Percentiles rank a stretch among this genome's conserved stretches.
Evolutionary conservation across 1,140 invertebrate species (phyloP).

Genomic region (Episyrphus balteatus): DNA sequence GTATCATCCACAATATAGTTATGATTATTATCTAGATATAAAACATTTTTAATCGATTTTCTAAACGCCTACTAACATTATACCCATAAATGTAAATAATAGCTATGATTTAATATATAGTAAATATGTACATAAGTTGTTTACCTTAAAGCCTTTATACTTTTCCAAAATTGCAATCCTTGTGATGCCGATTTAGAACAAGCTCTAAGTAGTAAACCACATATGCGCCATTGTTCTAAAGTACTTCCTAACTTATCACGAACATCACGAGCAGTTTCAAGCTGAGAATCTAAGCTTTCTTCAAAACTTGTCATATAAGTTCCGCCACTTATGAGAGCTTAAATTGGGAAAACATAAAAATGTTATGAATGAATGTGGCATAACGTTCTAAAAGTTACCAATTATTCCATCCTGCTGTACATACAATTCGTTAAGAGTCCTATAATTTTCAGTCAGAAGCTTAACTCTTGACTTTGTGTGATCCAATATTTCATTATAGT

Average conservation of each 20-base stretch:
- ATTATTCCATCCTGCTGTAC: conserved; percentile 33
- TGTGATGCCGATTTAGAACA: conserved; percentile 25
- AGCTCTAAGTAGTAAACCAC: conserved; percentile 22
- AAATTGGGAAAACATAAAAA: not conserved
- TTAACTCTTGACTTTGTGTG: conserved; percentile 24
- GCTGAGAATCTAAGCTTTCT: conserved; percentile 27
- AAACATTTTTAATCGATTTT: too few relatives aligned
- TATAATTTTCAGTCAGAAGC: conserved; percentile 21
- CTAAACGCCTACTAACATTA: too few relatives aligned
- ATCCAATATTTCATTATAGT: conserved; percentile 26
- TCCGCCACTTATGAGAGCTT: conserved; percentile 28
- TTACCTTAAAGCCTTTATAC: not conserved
- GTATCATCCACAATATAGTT: too few relatives aligned
- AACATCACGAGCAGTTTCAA: conserved; percentile 29
- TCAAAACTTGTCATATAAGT: conserved; percentile 31
- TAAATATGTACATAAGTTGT: not conserved
- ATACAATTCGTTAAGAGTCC: conserved; percentile 25
- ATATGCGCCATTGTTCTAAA: conserved; percentile 33
- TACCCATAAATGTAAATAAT: too few relatives aligned
- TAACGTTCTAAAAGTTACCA: not conserved
- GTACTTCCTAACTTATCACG: conserved; percentile 30
- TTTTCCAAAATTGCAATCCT: conserved; percentile 23
- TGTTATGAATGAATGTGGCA: not conserved
- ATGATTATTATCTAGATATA: too few relatives aligned
- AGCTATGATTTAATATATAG: too few relatives aligned